Evolutionary conservation across 2,113 vertebrate genomes (phyloP).

Genomic region (Rhinopithecus roxellana): DNA sequence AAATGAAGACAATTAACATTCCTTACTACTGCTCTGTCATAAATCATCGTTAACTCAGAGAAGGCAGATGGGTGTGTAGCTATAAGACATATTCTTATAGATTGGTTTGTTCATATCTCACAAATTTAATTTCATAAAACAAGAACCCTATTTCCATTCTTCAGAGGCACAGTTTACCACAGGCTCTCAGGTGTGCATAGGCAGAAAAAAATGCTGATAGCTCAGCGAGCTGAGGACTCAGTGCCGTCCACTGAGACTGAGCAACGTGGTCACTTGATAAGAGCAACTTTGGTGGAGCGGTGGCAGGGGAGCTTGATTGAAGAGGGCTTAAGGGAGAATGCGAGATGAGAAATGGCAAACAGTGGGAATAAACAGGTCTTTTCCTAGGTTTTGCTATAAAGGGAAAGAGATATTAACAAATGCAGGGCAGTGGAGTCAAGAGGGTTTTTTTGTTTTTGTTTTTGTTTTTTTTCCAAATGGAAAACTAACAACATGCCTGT

Average conservation of each 20-base stretch:
- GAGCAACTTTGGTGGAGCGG: background rate
- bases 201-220: background rate
- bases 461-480: background rate
- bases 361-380: background rate
- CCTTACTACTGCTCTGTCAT: constrained; percentile 11
- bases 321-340: background rate
- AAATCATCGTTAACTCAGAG: background rate
- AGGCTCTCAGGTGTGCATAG: background rate
- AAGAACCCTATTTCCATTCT: background rate
- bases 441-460: background rate
- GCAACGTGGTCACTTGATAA: accelerated
- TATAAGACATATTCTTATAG: background rate
- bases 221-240: background rate
- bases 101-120: background rate
- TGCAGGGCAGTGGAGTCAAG: background rate
- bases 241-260: background rate
- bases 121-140: constrained; percentile 5
- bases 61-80: background rate
- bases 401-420: background rate
- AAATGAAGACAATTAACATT: constrained; percentile 36
- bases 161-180: background rate
- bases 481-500: background rate
- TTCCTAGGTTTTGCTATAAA: background rate
- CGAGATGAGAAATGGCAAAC: background rate
- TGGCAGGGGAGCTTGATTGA: accelerated